Evolutionary conservation across 2,888 invertebrate species (phyloP).

Genomic region (Panzeria rudis): DNA sequence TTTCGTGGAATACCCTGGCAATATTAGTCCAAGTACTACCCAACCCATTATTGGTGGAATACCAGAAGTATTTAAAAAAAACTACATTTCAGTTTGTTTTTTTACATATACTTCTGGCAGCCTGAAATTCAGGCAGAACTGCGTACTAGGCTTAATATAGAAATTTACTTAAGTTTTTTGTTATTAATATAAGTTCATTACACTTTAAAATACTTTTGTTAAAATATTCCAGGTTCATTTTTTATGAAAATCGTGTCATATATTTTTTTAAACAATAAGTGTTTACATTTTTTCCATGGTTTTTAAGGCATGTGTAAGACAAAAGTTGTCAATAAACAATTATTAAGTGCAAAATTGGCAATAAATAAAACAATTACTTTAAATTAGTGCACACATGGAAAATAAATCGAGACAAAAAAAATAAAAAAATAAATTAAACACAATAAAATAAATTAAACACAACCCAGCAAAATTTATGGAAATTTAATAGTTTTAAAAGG

Average conservation of each 20-base stretch:
- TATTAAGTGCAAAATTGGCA: conserved; percentile 33
- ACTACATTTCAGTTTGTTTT: too few relatives aligned
- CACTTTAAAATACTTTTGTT: conserved; percentile 12
- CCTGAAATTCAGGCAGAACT: too few relatives aligned
- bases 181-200: conserved; percentile 1
- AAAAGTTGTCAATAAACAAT: conserved; percentile 38
- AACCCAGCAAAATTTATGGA: conserved; percentile 3
- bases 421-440: background rate
- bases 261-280: background rate
- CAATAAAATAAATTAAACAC: background rate
- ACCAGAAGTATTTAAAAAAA: too few relatives aligned
- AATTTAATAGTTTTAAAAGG: conserved; percentile 2
- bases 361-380: conserved; percentile 46
- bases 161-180: background rate
- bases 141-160: too few relatives aligned
- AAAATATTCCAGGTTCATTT: background rate
- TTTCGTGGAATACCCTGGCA: too few relatives aligned
- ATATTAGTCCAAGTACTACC: too few relatives aligned
- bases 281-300: background rate
- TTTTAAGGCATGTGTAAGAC: conserved; percentile 30
- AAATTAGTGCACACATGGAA: conserved; percentile 25
- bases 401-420: background rate
- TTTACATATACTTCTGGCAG: too few relatives aligned
- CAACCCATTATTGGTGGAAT: too few relatives aligned
- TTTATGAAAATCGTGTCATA: background rate